Evolutionary conservation across 2,888 invertebrate species (phyloP), one percentile per base, ranked within the genome.

Genomic region (Yponomeuta sedellus): DNA sequence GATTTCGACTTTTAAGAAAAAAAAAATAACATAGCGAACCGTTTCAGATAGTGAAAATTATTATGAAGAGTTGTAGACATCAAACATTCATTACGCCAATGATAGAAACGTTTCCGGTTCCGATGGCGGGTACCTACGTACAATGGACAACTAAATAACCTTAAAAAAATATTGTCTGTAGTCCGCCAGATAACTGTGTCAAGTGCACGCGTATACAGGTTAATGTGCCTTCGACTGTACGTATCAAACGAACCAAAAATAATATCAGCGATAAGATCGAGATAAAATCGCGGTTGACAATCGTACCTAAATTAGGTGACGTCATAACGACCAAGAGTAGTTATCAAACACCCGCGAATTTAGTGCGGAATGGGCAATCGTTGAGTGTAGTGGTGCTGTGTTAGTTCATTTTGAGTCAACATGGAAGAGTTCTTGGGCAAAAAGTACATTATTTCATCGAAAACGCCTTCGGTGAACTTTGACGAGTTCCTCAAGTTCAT

Each of bases 341-440:
- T 64, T 63, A 58, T 66, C 58, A 52, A 69, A 52, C 16, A 12
- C 44, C 16, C 3, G n/a, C n/a, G n/a, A n/a, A 52, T 52, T 52
- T 52, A 52, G 12, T 52, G 44, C 16, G 44, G 44, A 12, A 5
- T 52, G 2, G 44, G 16, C 3, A 16, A 16, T 52, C 16, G 44
- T 52, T 52, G 16, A 52, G 44, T 52, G 4, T 12, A 16, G 34
- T 34, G 34, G 34, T 34, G 34, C 16, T 10, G 11, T 19, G 58
- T 58, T 58, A 12, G n/a, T 58, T 8, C 6, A 19, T 2, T 58
- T 22, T 58, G 8, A 16, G 44, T 52, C 68, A 74, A 68, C n/a
- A 88, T 88, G 86, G 87, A 88, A 57, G 77, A 81, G 28, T 86
- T 76, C 72, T 71, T 83, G 2, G 84, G 79, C 4, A 82, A 56